Conservation (phyloP, 2,888 invertebrate species). For the Cataglyphis altisquamis region DNA sequence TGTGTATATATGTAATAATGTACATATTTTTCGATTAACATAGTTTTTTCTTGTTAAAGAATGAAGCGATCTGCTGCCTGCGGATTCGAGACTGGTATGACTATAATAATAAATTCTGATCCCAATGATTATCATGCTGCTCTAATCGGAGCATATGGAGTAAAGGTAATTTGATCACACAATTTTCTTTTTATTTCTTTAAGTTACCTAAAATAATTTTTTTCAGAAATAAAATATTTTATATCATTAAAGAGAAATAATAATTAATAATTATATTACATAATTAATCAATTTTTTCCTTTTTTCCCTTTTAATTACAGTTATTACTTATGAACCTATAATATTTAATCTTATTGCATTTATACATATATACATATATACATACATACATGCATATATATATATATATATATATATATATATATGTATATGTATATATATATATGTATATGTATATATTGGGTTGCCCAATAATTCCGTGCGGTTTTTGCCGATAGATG, state of each 20-base stretch:
- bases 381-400: no score
- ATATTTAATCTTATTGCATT: no score
- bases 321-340: no score
- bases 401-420: no score
- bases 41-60: slow-evolving; percentile 36
- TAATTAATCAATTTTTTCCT: no score
- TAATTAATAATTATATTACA: neutral
- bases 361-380: no score
- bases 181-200: neutral
- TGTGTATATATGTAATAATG: neutral
- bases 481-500: no score
- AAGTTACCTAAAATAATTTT: neutral
- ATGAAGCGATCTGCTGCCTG: slow-evolving; percentile 89
- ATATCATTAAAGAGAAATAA: neutral
- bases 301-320: no score
- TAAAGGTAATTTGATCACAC: slow-evolving; percentile 86
- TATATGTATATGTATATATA: no score
- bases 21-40: neutral
- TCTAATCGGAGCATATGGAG: slow-evolving; percentile 88
- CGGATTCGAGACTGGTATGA: slow-evolving; percentile 90
- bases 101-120: slow-evolving; percentile 88
- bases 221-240: neutral
- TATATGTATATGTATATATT: no score
- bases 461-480: no score
- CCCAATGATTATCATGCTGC: slow-evolving; percentile 89